A percentile compares a stretch with the other conserved stretches of the same genome.
phyloP scores from a whole-genome alignment of 2,888 invertebrate species.

The Blastobasis lacticolella region DNA sequence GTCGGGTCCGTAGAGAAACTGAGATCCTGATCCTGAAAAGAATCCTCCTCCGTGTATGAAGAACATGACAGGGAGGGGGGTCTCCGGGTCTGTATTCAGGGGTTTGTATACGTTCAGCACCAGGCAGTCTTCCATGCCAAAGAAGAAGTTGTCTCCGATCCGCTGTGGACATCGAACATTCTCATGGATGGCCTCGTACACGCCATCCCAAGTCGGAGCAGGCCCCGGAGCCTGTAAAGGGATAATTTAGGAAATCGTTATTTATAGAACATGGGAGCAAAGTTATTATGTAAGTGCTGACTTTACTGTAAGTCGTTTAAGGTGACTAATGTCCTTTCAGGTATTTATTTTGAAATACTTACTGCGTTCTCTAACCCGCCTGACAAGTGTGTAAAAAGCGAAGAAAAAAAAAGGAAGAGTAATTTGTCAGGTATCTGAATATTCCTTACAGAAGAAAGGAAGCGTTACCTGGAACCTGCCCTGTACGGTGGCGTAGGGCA shows the following conservation, averaged over 20 bases:
- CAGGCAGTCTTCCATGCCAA: slow-evolving; percentile 45
- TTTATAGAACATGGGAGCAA: too few species aligned
- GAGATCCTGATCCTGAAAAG: slow-evolving; percentile 39
- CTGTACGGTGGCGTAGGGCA: slow-evolving; percentile 45
- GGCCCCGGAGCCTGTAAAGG: slow-evolving; percentile 47
- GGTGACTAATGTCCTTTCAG: too few species aligned
- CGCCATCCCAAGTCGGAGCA: slow-evolving; percentile 43
- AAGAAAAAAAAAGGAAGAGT: too few species aligned
- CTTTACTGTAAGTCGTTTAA: too few species aligned
- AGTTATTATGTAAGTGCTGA: too few species aligned
- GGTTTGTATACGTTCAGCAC: slow-evolving; percentile 50
- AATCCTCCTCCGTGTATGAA: slow-evolving; percentile 60
- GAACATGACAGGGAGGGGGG: slow-evolving; percentile 50
- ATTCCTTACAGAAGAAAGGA: too few species aligned
- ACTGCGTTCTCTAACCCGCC: too few species aligned
- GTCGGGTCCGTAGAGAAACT: slow-evolving; percentile 43
- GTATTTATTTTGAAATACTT: too few species aligned
- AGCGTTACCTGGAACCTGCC: slow-evolving; percentile 1
- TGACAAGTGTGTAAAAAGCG: too few species aligned
- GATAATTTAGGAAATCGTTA: background rate
- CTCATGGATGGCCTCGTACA: slow-evolving; percentile 46
- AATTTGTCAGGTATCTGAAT: too few species aligned
- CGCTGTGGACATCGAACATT: slow-evolving; percentile 42
- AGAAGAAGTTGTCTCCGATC: slow-evolving; percentile 16
- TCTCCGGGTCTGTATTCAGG: slow-evolving; percentile 15